Evolutionary conservation across 2,113 vertebrate species (phyloP).

Genomic region (Brachyistius frenatus): DNA sequence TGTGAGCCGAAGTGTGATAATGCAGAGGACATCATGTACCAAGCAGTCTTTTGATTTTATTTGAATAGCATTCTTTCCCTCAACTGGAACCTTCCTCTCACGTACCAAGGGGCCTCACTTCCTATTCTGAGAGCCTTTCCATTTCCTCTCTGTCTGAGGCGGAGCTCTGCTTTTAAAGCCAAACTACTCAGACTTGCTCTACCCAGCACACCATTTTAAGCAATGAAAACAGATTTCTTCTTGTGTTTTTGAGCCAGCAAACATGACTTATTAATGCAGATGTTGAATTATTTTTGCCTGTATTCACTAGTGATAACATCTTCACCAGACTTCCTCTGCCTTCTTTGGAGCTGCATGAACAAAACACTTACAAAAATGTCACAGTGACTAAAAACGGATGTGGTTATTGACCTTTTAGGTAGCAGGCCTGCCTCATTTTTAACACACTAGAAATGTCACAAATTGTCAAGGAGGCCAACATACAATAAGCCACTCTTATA

Average conservation of each 20-base stretch:
- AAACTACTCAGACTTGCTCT: constrained; percentile 30
- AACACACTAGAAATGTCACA: constrained; percentile 24
- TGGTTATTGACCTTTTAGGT: constrained; percentile 25
- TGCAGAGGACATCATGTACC: constrained; percentile 62
- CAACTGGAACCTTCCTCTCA: constrained; percentile 69
- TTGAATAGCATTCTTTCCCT: constrained; percentile 62
- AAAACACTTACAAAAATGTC: constrained; percentile 10
- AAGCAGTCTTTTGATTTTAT: constrained; percentile 51
- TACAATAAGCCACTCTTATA: not conserved
- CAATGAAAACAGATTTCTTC: constrained; percentile 4
- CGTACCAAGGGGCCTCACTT: constrained; percentile 72
- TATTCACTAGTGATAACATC: not conserved
- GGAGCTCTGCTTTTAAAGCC: constrained; percentile 41
- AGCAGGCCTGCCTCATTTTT: constrained; percentile 1
- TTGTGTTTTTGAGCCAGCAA: constrained; percentile 1
- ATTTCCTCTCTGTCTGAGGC: constrained; percentile 75
- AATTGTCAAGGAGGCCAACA: not conserved
- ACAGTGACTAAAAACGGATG: constrained; percentile 6
- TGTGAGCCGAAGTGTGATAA: constrained; percentile 16
- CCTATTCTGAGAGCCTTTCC: constrained; percentile 75
- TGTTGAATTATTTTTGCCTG: not conserved
- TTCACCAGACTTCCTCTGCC: constrained; percentile 2
- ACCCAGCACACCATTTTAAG: constrained; percentile 16
- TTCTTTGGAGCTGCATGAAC: not conserved
- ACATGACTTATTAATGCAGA: not conserved